These are phyloP conservation scores for Corythornis leucogaster DNA, from an alignment of 2,797 vertebrate species.

Conservation along the genomic window DNA sequence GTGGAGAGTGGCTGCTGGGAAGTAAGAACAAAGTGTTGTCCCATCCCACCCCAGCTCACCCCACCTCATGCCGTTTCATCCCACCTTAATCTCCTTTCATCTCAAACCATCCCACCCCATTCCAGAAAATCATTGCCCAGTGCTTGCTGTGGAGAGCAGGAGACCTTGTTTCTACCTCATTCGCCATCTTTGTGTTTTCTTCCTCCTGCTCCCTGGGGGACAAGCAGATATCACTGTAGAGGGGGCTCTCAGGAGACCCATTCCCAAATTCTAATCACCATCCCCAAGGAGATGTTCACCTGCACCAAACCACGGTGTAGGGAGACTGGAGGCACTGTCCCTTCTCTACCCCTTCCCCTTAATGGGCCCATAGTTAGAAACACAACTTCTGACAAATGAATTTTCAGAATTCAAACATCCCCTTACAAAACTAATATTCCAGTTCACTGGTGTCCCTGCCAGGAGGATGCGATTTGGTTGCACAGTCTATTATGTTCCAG, in stretches of 20 bases:
- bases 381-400: slow-evolving; percentile 20
- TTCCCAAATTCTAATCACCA: background rate
- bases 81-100: too few relatives aligned
- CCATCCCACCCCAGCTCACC: background rate
- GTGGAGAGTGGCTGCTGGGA: background rate
- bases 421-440: slow-evolving; percentile 60
- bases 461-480: slow-evolving; percentile 53
- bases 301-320: fast-evolving
- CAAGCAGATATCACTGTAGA: background rate
- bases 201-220: background rate
- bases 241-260: background rate
- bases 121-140: background rate
- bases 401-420: slow-evolving; percentile 45
- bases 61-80: fast-evolving
- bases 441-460: slow-evolving; percentile 29
- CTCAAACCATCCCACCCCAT: fast-evolving
- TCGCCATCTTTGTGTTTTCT: background rate
- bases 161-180: background rate
- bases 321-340: background rate
- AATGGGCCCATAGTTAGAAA: background rate
- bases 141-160: background rate
- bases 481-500: slow-evolving; percentile 72
- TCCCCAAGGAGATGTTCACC: background rate
- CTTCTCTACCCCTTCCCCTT: background rate
- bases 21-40: fast-evolving